A percentile compares a stretch with the other conserved stretches of the same genome.
Conservation (phyloP, 2,888 invertebrate genomes). For the Lypha dubia region DNA sequence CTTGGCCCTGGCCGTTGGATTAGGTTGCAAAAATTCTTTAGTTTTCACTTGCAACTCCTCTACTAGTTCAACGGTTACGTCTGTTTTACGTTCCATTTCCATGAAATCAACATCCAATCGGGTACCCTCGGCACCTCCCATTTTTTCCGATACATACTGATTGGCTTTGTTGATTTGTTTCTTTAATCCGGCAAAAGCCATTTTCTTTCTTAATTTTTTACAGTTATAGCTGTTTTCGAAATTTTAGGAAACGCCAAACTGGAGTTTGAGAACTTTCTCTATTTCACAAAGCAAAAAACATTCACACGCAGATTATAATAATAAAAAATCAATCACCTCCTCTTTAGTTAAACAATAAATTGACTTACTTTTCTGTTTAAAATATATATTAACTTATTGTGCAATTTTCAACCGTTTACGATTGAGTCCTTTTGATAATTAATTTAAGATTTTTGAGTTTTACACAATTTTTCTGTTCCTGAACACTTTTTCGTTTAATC, state of each 20-base stretch:
- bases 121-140: slow-evolving; percentile 99
- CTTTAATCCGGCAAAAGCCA: slow-evolving; percentile 99
- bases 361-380: slow-evolving; percentile 21
- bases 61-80: slow-evolving; percentile 97
- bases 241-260: slow-evolving; percentile 43
- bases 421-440: slow-evolving; percentile 14
- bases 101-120: slow-evolving; percentile 99
- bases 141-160: slow-evolving; percentile 99
- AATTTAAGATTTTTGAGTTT: slow-evolving; percentile 58
- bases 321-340: slow-evolving; percentile 56
- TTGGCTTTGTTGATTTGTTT: slow-evolving; percentile 99
- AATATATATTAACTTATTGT: slow-evolving; percentile 56
- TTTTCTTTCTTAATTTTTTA: slow-evolving; percentile 81
- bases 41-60: slow-evolving; percentile 98
- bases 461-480: slow-evolving; percentile 69
- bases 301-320: slow-evolving; percentile 37
- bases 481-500: slow-evolving; percentile 59
- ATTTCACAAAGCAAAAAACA: slow-evolving; percentile 30
- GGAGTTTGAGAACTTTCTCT: slow-evolving; percentile 58
- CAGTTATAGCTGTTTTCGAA: slow-evolving; percentile 40
- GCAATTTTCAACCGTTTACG: slow-evolving; percentile 47
- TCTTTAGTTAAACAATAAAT: slow-evolving; percentile 29
- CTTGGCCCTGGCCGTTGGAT: slow-evolving; percentile 97
- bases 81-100: slow-evolving; percentile 99
- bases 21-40: slow-evolving; percentile 99